Evolutionary conservation across 2,797 vertebrate genomes (phyloP), one percentile per base, ranked within the genome.

Genomic region (Molossus molossus): DNA sequence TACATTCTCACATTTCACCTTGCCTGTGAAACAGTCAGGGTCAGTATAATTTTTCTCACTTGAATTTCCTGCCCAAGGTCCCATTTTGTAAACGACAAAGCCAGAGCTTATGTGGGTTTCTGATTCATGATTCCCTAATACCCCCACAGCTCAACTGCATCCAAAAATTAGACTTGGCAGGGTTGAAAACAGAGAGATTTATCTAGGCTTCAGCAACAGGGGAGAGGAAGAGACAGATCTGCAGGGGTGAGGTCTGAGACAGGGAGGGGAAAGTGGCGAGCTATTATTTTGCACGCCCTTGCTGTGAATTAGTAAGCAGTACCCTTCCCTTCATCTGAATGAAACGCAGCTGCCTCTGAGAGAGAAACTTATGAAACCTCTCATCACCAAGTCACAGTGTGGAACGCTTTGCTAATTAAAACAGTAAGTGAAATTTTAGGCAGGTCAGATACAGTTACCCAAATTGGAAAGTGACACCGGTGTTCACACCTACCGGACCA

Each of bases 401-500:
- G 27, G 84, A 87, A 81, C 92, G 90, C 65, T 86, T 65, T 72
- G 73, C 94, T 96, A 95, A 95, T 55, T 90, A 94, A 94, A 94
- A 75, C 73, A 79, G 67, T 75, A 73, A 90, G 79, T 80, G 93
- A 92, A 97, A 93, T 70, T 92, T 87, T 92, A 96, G 93, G 91
- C 88, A 91, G 92, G 72, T 92, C 93, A 97, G 93, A 94, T 67
- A 82, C 76, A 94, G 70, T 94, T 83, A 88, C 64, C 82, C 70
- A 94, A 92, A 89, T 20, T 88, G 65, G 79, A 96, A 97, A 95
- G 82, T 82, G 33, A 94, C 62, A 94, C 87, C 82, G 27, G 12
- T 50, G 14, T 90, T 97, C 87, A 87, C 86, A 84, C 60, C 75
- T 67, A 83, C 0, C 27, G 20, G 57, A 80, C 93, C 65, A 72